A percentile compares a stretch with the other conserved stretches of the same genome.
Conservation (phyloP, 2,113 vertebrate species). For the Menura novaehollandiae region DNA sequence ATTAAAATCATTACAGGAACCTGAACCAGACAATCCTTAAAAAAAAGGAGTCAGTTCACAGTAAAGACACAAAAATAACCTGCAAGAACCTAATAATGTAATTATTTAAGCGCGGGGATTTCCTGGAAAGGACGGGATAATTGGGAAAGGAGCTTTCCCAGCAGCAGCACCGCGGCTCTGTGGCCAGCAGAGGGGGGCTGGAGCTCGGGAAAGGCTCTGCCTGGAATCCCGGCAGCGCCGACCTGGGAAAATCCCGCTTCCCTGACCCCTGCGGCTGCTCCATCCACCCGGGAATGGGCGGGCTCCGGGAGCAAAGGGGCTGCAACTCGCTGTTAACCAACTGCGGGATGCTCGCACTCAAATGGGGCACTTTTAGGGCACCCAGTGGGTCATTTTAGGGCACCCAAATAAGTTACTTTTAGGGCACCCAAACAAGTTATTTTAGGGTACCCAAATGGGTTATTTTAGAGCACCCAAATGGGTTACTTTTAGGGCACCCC, state of each 20-base stretch:
- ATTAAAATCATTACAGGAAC: neutral
- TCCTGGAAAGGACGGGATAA: fast-evolving
- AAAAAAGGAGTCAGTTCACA: neutral
- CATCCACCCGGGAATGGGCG: fast-evolving
- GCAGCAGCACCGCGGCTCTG: neutral
- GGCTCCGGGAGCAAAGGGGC: neutral
- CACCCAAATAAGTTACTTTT: neutral
- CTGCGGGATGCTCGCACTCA: neutral
- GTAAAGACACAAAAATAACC: neutral
- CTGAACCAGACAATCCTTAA: neutral
- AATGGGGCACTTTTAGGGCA: too few relatives aligned
- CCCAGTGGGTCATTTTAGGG: neutral
- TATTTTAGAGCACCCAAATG: too few relatives aligned
- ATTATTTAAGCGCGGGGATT: fast-evolving
- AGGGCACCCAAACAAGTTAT: neutral
- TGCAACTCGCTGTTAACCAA: fast-evolving
- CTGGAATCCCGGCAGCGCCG: neutral
- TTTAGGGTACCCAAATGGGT: too few relatives aligned
- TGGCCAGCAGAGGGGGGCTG: slow-evolving; percentile 51
- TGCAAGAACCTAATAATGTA: neutral
- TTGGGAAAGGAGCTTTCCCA: neutral
- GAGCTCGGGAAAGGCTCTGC: neutral
- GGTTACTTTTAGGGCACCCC: too few relatives aligned
- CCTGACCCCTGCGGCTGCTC: fast-evolving
- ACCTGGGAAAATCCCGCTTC: neutral